A percentile compares a stretch with the other conserved stretches of the same genome.
Conservation (phyloP, 2,888 invertebrate species). For the Hartigia nigra region DNA sequence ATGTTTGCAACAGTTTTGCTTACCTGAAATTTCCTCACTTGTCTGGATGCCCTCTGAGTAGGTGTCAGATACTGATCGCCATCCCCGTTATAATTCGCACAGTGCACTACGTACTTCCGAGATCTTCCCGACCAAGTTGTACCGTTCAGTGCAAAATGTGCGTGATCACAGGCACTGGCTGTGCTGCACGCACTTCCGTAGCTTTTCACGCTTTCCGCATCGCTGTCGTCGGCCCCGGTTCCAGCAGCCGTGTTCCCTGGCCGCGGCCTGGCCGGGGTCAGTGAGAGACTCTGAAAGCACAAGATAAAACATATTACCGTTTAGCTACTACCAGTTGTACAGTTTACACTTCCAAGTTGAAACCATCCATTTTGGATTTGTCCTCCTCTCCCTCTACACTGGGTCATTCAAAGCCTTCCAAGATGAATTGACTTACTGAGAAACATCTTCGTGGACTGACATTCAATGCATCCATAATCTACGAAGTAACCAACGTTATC, state of each 20-base stretch:
- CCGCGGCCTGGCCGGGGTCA: conserved; percentile 61
- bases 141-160: conserved; percentile 79
- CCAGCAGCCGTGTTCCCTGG: conserved; percentile 67
- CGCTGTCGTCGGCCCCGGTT: conserved; percentile 72
- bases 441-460: conserved; percentile 8
- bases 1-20: conserved; percentile 8
- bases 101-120: conserved; percentile 84
- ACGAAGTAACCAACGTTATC: too few species aligned
- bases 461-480: conserved; percentile 5
- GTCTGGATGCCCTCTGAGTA: conserved; percentile 85
- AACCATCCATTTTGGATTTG: too few species aligned
- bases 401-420: not conserved
- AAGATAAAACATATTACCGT: too few species aligned
- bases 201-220: conserved; percentile 82
- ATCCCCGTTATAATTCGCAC: conserved; percentile 82
- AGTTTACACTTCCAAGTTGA: too few species aligned
- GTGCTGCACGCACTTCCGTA: conserved; percentile 81
- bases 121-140: conserved; percentile 70
- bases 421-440: conserved; percentile 7
- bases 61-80: conserved; percentile 89
- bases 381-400: too few species aligned
- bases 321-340: too few species aligned
- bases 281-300: conserved; percentile 55
- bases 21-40: conserved; percentile 77
- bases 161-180: conserved; percentile 84